Conservation (phyloP, 2,797 vertebrate genomes). For the Otolemur crassicaudatus region DNA sequence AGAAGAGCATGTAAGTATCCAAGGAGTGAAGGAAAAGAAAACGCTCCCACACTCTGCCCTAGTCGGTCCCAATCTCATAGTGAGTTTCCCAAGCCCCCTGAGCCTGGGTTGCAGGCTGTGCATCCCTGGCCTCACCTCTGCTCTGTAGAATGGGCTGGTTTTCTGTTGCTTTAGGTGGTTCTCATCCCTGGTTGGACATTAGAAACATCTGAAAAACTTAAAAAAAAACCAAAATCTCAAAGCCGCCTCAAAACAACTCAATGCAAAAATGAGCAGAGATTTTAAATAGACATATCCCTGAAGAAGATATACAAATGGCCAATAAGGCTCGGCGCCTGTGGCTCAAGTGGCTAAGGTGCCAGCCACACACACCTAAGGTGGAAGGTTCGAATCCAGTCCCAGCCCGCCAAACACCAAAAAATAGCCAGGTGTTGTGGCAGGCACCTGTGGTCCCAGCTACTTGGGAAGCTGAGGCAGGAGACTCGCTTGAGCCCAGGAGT, state of each 20-base stretch:
- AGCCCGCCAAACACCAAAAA: too few relatives aligned
- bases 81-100: not conserved
- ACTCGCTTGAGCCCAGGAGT: too few relatives aligned
- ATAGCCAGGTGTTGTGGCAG: too few relatives aligned
- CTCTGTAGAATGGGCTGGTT: not conserved
- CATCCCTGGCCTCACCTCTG: not conserved
- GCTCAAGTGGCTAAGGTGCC: too few relatives aligned
- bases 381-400: too few relatives aligned
- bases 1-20: not conserved
- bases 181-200: not conserved
- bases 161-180: not conserved
- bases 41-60: rapidly evolving
- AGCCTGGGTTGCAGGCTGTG: not conserved
- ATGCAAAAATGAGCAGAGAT: not conserved
- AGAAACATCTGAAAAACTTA: not conserved
- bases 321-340: too few relatives aligned
- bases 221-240: too few relatives aligned
- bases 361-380: too few relatives aligned
- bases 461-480: too few relatives aligned
- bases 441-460: too few relatives aligned
- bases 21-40: not conserved
- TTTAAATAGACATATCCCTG: not conserved
- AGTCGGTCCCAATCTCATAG: too few relatives aligned
- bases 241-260: not conserved
- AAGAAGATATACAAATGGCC: not conserved